These are phyloP conservation scores for Hippocampus abdominalis DNA, from an alignment of 2,113 vertebrate species.

Conservation along the genomic window DNA sequence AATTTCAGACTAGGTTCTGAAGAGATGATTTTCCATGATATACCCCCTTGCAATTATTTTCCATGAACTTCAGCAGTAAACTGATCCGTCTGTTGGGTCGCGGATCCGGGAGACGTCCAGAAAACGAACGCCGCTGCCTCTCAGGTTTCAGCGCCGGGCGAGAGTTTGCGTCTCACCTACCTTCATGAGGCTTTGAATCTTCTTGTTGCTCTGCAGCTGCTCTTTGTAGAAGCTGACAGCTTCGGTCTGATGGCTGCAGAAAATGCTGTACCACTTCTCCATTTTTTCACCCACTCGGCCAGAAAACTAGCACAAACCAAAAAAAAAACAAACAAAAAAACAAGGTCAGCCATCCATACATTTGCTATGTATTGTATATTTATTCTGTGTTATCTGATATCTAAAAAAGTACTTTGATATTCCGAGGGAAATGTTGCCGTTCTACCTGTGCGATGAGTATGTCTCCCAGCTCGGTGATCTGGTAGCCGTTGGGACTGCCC, in stretches of 20 bases:
- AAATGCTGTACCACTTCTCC: slow-evolving; percentile 79
- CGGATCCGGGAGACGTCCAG: not conserved
- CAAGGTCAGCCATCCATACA: too few species aligned
- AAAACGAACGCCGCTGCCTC: not conserved
- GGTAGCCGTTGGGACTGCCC: slow-evolving; percentile 76
- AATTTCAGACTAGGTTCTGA: too few species aligned
- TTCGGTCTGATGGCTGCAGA: slow-evolving; percentile 83
- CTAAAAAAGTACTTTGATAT: too few species aligned
- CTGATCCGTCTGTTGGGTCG: not conserved
- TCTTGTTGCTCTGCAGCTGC: slow-evolving; percentile 86
- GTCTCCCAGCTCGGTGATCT: slow-evolving; percentile 82
- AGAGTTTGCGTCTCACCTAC: slow-evolving; percentile 61
- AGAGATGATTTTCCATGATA: too few species aligned
- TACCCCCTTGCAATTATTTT: not conserved
- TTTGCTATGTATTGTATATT: too few species aligned
- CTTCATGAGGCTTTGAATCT: slow-evolving; percentile 84
- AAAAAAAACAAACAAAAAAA: not conserved
- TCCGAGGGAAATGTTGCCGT: too few species aligned
- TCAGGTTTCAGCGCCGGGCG: not conserved
- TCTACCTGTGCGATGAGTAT: slow-evolving; percentile 84
- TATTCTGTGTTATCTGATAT: too few species aligned
- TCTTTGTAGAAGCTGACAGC: slow-evolving; percentile 83
- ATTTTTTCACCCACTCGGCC: slow-evolving; percentile 77
- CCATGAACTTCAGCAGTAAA: not conserved
- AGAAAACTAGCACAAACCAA: slow-evolving; percentile 78